Evolutionary conservation across 2,888 invertebrate species (phyloP).

Genomic region (Amiota mariae): DNA sequence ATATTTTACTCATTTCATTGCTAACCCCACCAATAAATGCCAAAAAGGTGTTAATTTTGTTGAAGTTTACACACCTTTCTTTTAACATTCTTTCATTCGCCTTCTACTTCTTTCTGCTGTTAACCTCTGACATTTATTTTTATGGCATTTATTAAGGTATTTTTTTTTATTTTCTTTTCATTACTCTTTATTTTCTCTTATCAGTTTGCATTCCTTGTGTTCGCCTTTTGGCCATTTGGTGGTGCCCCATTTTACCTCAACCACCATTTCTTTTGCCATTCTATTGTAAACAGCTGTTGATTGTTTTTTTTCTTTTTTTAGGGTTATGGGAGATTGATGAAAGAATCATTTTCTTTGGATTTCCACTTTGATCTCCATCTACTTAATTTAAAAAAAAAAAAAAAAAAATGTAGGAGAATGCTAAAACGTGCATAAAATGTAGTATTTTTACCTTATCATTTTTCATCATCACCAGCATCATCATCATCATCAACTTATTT

Average conservation of each 20-base stretch:
- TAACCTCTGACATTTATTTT: not conserved
- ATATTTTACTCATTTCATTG: too few relatives aligned
- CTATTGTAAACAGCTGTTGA: conserved; percentile 1
- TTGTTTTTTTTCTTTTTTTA: not conserved
- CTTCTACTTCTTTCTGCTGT: not conserved
- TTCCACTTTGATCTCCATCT: too few relatives aligned
- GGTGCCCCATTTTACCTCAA: not conserved
- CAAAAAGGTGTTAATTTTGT: conserved; percentile 18
- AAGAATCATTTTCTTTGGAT: too few relatives aligned
- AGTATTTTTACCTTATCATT: not conserved
- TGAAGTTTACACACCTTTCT: too few relatives aligned
- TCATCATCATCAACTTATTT: not conserved
- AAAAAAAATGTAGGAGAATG: too few relatives aligned
- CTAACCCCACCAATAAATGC: too few relatives aligned
- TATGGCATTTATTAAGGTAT: not conserved
- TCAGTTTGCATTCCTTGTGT: not conserved
- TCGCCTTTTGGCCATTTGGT: not conserved
- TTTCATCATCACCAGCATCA: not conserved
- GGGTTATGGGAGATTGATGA: too few relatives aligned
- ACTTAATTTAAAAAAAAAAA: too few relatives aligned
- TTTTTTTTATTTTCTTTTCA: not conserved
- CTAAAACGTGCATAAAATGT: conserved; percentile 1
- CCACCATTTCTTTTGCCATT: not conserved
- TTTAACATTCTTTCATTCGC: too few relatives aligned
- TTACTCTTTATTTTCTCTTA: conserved; percentile 8